Base-by-base conservation (phyloP, 2,797 vertebrate species). In the Amblyopsis hoosieri region DNA sequence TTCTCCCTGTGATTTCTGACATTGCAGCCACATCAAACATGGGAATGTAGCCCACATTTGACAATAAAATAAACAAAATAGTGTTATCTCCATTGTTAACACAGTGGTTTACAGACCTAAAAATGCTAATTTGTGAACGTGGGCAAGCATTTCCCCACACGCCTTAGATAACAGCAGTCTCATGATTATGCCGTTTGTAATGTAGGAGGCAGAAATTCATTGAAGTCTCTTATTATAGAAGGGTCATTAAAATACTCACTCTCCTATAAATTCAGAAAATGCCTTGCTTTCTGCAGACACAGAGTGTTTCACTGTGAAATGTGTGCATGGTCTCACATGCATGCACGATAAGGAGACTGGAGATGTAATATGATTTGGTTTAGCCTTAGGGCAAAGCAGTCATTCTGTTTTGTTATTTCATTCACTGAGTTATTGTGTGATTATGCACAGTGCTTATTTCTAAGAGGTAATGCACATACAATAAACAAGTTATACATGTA, bases 1-100 rank as follows among this genome's bases (percentile, higher is more conserved):
- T 58, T 77, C 69, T 80, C 73, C 79, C 55, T 12, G 85, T 85
- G 83, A 80, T 61, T 81, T 81, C 70, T 78, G 57, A 83, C 80
- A 75, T 76, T 87, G 78, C 54, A 42, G 54, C 71, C 79, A 64
- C 76, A 75, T 72, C 63, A 78, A 81, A 80, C 64, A 69, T 72
- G 69, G 19, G 46, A 53, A 69, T 31, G 48, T 49, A 52, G 63
- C 67, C 33, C 59, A 75, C 62, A 58, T 78, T 66, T 66, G 13
- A 74, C 69, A 55, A 47, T 54, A 60, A 78, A 79, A 77, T 74
- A 76, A 74, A 57, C 53, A 33, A 59, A 69, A 68, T 37, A 72
- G 81, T 69, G 45, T 74, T 80, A 71, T 75, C 78, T 65, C 48
- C 66, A 67, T 69, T 73, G 66, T 80, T 80, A 69, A 78, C 65